Evolutionary conservation across 1,140 invertebrate genomes (phyloP).

Genomic region (Zaprionus ornatus): DNA sequence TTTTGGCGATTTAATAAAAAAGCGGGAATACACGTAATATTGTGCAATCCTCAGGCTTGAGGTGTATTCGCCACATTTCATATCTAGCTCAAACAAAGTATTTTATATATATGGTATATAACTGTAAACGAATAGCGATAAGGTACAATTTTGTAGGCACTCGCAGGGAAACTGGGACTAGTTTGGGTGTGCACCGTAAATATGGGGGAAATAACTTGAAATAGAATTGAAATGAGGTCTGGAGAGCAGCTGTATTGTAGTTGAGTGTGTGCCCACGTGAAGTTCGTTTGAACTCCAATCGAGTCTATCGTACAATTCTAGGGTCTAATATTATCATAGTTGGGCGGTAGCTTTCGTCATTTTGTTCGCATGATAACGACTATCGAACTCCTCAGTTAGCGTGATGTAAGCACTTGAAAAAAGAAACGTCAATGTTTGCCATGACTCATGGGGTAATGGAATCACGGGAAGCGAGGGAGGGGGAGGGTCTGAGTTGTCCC

Average conservation of each 20-base stretch:
- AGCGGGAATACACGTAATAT: slow-evolving; percentile 22
- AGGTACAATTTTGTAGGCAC: slow-evolving; percentile 25
- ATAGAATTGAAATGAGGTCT: neutral
- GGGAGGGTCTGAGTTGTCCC: slow-evolving; percentile 5
- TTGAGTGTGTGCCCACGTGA: neutral
- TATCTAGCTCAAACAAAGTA: neutral
- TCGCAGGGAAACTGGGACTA: neutral
- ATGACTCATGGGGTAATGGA: slow-evolving; percentile 4
- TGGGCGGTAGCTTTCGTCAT: neutral
- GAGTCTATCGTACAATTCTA: neutral
- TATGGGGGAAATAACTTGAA: neutral
- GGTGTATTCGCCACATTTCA: neutral
- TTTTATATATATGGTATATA: neutral
- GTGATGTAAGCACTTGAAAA: slow-evolving; percentile 24
- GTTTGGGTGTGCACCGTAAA: neutral
- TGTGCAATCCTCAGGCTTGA: neutral
- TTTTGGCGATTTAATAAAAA: slow-evolving; percentile 35
- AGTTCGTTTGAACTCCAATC: neutral
- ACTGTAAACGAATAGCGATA: slow-evolving; percentile 39
- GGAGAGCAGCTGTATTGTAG: neutral
- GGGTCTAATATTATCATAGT: neutral
- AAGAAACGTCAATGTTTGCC: neutral
- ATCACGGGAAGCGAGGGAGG: neutral
- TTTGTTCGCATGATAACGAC: slow-evolving; percentile 1
- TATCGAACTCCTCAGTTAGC: neutral